Base-by-base conservation (phyloP, 2,888 invertebrate species). In the Zygaena filipendulae region DNA sequence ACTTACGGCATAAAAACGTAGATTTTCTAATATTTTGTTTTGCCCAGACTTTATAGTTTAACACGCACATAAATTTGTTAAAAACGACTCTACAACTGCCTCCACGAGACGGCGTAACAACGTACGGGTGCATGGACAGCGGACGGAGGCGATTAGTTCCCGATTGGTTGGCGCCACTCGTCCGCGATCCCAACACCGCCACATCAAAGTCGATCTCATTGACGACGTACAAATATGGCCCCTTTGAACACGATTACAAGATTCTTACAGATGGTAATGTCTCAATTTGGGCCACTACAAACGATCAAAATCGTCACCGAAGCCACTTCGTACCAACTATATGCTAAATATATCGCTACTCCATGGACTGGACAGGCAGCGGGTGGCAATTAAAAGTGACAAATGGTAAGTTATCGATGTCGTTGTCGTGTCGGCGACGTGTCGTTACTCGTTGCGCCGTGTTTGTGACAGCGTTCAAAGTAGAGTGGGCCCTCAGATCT, bases 321-420 rank as follows among this genome's bases (percentile, higher is more conserved):
- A 35, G 36, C 35, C 41, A 35, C 43, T 43, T 45, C n/a, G n/a
- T 37, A 36, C 40, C 43, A 39, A 66, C 67, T 64, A 72, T 75
- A 71, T 72, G 71, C 59, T 69, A 61, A 70, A 72, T 71, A 74
- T 75, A 74, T 56, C 47, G 57, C 54, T 55, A 57, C 56, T 47
- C 56, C 54, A 53, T 54, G 54, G 67, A 53, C 57, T 70, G 61
- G 69, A 71, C 70, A 67, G 52, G 47, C 58, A 59, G 64, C 71
- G 67, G 66, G 66, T 66, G 64, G 72, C 74, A 77, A 79, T 79
- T 79, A 77, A 70, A 79, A 75, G 67, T 79, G 77, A 79, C 77
- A 75, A 74, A 79, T 75, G 77, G 60, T 63, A 58, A 66, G 59
- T 61, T 64, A 62, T 60, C 54, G 43, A 43, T 49, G 45, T 40